phyloP scores from a whole-genome alignment of 2,113 vertebrate genomes.

The Manacus vitellinus region DNA sequence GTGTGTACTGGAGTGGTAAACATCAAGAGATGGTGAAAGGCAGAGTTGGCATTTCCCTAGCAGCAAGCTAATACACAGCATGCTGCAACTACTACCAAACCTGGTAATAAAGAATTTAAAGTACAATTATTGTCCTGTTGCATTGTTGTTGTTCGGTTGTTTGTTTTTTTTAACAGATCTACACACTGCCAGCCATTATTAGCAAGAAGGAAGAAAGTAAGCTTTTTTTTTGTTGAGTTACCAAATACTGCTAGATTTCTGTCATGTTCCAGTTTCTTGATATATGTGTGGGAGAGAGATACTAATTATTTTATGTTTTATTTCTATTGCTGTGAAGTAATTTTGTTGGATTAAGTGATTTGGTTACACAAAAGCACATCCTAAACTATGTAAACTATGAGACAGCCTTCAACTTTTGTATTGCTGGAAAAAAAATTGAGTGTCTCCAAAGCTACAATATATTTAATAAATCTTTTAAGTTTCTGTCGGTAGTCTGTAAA shows the following conservation, averaged over 20 bases:
- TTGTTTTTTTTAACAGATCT: slow-evolving; percentile 82
- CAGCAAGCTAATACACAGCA: background rate
- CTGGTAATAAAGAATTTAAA: background rate
- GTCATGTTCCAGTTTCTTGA: background rate
- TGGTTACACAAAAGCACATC: background rate
- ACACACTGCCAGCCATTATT: slow-evolving; percentile 92
- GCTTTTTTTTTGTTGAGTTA: slow-evolving; percentile 51
- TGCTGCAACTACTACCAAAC: background rate
- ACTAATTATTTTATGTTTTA: background rate
- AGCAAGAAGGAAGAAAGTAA: slow-evolving; percentile 99
- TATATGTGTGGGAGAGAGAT: background rate
- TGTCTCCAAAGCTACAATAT: background rate
- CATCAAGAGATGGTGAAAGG: background rate
- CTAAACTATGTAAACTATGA: background rate
- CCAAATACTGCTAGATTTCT: background rate
- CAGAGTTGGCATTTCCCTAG: background rate
- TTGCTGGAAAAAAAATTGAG: background rate
- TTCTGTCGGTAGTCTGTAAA: background rate
- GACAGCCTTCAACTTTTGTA: background rate
- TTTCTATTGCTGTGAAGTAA: background rate
- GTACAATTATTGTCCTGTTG: background rate
- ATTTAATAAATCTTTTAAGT: background rate
- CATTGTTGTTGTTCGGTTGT: background rate
- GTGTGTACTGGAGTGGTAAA: background rate
- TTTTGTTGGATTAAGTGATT: background rate